Evolutionary conservation across 2,888 invertebrate species (phyloP), one percentile per base, ranked within the genome.

Genomic region (Napeogenes inachia): DNA sequence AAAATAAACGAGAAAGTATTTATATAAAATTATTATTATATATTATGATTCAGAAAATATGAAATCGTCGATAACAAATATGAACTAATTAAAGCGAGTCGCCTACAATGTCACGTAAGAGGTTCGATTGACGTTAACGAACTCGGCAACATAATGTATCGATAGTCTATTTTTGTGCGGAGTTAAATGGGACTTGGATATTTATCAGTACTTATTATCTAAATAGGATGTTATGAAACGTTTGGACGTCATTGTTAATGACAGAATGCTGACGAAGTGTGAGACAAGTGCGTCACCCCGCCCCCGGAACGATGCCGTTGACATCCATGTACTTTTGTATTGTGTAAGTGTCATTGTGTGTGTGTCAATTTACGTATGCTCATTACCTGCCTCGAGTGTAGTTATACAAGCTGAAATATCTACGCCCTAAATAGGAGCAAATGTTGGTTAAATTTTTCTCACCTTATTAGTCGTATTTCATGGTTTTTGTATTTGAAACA

Each of bases 211-310:
- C 74, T 72, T 80, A 79, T 80, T 82, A 84, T 84, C 80, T 81
- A 78, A 82, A 81, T 81, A 75, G 75, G 74, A 76, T 76, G 77
- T 87, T 84, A 84, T 75, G 79, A 79, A 81, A 80, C 75, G 65
- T 65, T n/a, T 71, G 71, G 74, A 81, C 84, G 85, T 84, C 84
- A 84, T 77, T 68, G 70, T 71, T 60, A 73, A 74, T 72, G 74
- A 67, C 72, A 67, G 69, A 70, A 69, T 61, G 68, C 66, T 73
- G 73, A 76, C 72, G 75, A 79, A 78, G 76, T 74, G 71, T 55
- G 70, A 69, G 67, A 68, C 60, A 71, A 78, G 70, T 84, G 81
- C 86, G 87, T 86, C 85, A 86, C 71, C 67, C 68, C 75, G 73
- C 77, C 78, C 75, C 73, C 75, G 62, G 53, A 50, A 32, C 61